Evolutionary conservation across 2,113 vertebrate genomes (phyloP).

Genomic region (Percopsis transmontana): DNA sequence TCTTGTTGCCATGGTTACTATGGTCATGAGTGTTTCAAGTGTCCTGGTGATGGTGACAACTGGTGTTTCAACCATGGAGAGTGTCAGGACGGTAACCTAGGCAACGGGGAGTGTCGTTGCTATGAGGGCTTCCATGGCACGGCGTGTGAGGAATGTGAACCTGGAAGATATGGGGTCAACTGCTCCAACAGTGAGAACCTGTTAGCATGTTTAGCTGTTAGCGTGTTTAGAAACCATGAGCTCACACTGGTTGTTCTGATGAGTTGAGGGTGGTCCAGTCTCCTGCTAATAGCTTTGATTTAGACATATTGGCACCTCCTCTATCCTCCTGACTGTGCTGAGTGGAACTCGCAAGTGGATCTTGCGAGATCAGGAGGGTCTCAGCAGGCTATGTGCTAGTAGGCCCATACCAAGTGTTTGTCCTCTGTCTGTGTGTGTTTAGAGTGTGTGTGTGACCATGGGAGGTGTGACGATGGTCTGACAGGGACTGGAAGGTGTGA

Average conservation of each 20-base stretch:
- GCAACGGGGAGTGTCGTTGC: constrained; percentile 90
- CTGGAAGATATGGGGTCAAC: constrained; percentile 86
- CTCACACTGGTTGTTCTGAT: neutral
- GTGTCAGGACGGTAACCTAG: constrained; percentile 85
- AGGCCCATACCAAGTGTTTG: neutral
- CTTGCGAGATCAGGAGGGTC: neutral
- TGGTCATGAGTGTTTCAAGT: constrained; percentile 88
- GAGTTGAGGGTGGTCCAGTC: neutral
- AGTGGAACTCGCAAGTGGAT: too few species aligned
- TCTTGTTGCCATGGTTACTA: constrained; percentile 91
- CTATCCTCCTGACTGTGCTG: too few species aligned
- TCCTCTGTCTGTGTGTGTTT: constrained; percentile 29
- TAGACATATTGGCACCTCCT: too few species aligned
- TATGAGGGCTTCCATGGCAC: constrained; percentile 93
- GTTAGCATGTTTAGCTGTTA: neutral
- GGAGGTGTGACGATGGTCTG: constrained; percentile 88
- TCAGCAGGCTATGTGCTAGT: neutral
- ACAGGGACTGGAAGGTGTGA: constrained; percentile 85
- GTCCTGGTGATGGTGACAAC: constrained; percentile 82
- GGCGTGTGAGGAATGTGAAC: constrained; percentile 92
- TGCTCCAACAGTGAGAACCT: constrained; percentile 74
- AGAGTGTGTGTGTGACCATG: constrained; percentile 88
- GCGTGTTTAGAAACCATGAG: too few species aligned
- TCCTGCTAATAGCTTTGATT: neutral
- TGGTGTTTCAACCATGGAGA: constrained; percentile 88